These are phyloP conservation scores for Dendronephthya gigantea DNA, from an alignment of 64 coral and sea anemone genomes.

Conservation along the genomic window DNA sequence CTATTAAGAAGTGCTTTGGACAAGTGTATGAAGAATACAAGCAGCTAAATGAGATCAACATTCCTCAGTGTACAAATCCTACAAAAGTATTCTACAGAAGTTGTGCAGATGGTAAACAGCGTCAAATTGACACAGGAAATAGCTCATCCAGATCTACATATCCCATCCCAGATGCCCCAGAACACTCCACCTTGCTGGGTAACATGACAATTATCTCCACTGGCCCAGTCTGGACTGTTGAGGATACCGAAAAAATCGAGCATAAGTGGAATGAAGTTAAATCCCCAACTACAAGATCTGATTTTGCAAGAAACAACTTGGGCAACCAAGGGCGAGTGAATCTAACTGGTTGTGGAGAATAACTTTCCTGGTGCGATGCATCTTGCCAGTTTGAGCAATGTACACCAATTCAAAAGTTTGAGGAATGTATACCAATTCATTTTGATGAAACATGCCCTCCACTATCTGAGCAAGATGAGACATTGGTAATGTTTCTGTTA, in stretches of 20 bases:
- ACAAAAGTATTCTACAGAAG: background rate
- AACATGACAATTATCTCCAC: slow-evolving; percentile 23
- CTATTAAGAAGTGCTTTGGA: background rate
- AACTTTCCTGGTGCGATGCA: slow-evolving; percentile 18
- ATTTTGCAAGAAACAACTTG: background rate
- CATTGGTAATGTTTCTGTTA: background rate
- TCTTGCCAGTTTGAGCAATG: no score
- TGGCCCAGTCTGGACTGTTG: background rate
- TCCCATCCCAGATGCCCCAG: slow-evolving; percentile 26
- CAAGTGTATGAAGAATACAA: background rate
- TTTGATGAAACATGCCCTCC: background rate
- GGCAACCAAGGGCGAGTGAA: background rate
- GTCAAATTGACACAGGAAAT: slow-evolving; percentile 12
- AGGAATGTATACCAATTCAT: background rate
- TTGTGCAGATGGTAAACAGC: slow-evolving; percentile 31
- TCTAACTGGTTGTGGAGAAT: background rate
- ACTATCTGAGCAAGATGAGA: background rate
- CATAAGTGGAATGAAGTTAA: background rate
- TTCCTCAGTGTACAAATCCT: background rate
- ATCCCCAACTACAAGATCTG: background rate
- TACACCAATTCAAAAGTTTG: no score
- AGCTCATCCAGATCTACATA: slow-evolving; percentile 18
- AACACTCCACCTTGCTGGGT: slow-evolving; percentile 30
- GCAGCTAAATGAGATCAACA: background rate
- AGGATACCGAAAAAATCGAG: background rate